Evolutionary conservation across 1,140 invertebrate genomes (phyloP).

Genomic region (Ooceraea biroi): DNA sequence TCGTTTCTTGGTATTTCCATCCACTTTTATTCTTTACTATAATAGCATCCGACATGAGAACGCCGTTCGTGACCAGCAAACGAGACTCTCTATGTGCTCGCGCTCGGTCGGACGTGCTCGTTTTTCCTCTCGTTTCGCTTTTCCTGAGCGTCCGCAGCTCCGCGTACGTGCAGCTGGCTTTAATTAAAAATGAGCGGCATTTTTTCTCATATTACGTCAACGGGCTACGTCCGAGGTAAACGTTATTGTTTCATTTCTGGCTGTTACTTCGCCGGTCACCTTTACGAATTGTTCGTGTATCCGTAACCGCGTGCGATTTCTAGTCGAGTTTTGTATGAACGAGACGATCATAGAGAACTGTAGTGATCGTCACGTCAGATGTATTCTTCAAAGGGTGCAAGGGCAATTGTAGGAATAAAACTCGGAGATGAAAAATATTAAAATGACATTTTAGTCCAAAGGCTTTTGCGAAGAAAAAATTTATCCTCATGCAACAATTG

Average conservation of each 20-base stretch:
- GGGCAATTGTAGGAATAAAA: background rate
- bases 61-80: slow-evolving; percentile 60
- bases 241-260: slow-evolving; percentile 62
- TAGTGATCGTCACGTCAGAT: background rate
- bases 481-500: background rate
- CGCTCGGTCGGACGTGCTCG: slow-evolving; percentile 51
- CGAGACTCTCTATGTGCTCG: slow-evolving; percentile 53
- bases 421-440: background rate
- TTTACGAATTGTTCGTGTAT: slow-evolving; percentile 35
- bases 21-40: slow-evolving; percentile 64
- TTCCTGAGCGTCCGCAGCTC: slow-evolving; percentile 48
- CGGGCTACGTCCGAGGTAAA: slow-evolving; percentile 19
- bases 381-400: background rate
- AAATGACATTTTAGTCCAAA: background rate
- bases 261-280: slow-evolving; percentile 28
- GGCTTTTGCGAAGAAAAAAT: background rate
- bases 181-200: slow-evolving; percentile 61
- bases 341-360: slow-evolving; percentile 7
- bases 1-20: slow-evolving; percentile 64
- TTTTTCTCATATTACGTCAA: slow-evolving; percentile 64
- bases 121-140: slow-evolving; percentile 61
- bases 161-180: slow-evolving; percentile 59
- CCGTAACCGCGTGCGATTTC: slow-evolving; percentile 6
- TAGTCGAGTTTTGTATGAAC: background rate
- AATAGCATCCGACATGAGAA: slow-evolving; percentile 63